phyloP scores from a whole-genome alignment of 2,888 invertebrate genomes.

The Tipula helvola region DNA sequence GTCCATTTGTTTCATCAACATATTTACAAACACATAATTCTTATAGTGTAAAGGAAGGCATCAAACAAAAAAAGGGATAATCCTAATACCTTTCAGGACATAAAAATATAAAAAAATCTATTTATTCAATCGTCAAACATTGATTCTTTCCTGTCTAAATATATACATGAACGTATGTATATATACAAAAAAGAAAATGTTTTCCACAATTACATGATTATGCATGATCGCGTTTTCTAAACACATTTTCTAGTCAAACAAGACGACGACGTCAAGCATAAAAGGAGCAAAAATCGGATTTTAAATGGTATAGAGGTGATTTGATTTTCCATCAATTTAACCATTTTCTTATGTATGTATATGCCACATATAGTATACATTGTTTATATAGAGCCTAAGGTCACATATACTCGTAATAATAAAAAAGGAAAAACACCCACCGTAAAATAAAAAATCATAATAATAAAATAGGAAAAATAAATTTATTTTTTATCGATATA shows the following conservation, averaged over 20 bases:
- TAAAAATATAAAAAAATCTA: neutral
- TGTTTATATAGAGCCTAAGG: neutral
- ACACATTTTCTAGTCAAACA: neutral
- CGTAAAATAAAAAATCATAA: neutral
- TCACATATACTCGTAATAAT: neutral
- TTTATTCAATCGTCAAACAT: neutral
- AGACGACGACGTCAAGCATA: neutral
- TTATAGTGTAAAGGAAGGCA: neutral
- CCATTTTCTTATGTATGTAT: neutral
- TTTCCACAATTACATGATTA: neutral
- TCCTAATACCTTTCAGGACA: neutral
- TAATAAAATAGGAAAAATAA: neutral
- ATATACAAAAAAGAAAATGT: neutral
- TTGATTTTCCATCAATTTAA: slow-evolving; percentile 4
- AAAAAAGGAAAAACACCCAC: neutral
- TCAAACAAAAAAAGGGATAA: neutral
- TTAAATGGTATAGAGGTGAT: neutral
- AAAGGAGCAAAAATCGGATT: neutral
- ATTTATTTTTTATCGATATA: neutral
- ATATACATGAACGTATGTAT: neutral
- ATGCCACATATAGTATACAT: neutral
- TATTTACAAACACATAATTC: neutral
- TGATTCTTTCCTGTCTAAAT: neutral
- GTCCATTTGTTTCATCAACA: neutral
- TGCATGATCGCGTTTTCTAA: neutral